A percentile compares a stretch with the other conserved stretches of the same genome.
Conservation (phyloP, 2,113 vertebrate species). For the Girardinichthys multiradiatus region DNA sequence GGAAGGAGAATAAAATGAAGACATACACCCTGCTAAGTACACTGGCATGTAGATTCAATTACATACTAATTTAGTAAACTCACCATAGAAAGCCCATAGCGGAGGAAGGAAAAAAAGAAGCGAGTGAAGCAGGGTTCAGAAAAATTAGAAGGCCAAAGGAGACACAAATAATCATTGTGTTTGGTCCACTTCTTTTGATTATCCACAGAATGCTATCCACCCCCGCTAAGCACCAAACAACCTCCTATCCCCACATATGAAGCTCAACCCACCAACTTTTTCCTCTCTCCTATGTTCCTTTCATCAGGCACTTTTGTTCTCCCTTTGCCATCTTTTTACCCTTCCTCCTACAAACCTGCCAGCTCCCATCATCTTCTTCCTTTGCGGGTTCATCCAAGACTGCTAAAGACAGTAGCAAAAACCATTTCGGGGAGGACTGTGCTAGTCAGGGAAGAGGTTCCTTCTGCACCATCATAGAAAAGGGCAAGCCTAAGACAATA, state of each 20-base stretch:
- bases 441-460: constrained; percentile 43
- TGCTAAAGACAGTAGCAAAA: constrained; percentile 16
- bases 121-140: constrained; percentile 53
- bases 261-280: constrained; percentile 22
- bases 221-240: constrained; percentile 25
- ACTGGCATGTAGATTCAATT: constrained; percentile 62
- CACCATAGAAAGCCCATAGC: constrained; percentile 35
- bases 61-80: constrained; percentile 59
- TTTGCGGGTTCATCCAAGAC: constrained; percentile 36
- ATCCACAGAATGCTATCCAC: neutral
- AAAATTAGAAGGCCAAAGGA: neutral
- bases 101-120: neutral
- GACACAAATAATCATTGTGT: constrained; percentile 4
- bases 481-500: constrained; percentile 20
- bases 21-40: constrained; percentile 24
- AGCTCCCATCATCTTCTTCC: constrained; percentile 32
- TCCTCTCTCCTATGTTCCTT: neutral
- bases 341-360: constrained; percentile 24
- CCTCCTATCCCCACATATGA: constrained; percentile 18
- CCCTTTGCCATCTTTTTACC: constrained; percentile 1
- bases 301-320: constrained; percentile 29
- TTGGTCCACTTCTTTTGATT: neutral
- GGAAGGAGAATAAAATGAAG: constrained; percentile 40
- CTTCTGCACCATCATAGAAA: constrained; percentile 31
- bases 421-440: neutral